These are phyloP conservation scores for Electrona antarctica DNA, from an alignment of 2,113 vertebrate species.

Conservation along the genomic window DNA sequence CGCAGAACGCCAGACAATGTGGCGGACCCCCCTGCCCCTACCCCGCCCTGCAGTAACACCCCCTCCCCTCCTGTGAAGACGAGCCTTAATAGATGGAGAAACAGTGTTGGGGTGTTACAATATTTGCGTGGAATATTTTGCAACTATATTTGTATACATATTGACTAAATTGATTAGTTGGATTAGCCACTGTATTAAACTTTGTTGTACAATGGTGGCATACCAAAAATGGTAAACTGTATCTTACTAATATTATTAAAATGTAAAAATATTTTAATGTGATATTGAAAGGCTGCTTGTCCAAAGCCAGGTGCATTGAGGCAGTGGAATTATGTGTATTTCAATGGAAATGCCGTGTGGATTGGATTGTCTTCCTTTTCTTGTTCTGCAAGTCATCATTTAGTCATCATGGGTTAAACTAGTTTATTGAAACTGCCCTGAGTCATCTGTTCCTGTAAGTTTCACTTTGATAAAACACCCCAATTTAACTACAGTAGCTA, in stretches of 20 bases:
- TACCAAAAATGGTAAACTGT: no score
- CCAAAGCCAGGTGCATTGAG: no score
- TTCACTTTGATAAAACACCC: conserved; percentile 1
- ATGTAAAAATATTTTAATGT: background rate
- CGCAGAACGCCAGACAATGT: conserved; percentile 65
- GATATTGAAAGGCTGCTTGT: background rate
- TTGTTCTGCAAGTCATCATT: conserved; percentile 40
- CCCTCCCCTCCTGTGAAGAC: conserved; percentile 34
- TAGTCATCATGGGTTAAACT: conserved; percentile 31
- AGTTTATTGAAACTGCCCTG: conserved; percentile 28
- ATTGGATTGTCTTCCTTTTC: background rate
- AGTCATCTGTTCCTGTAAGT: conserved; percentile 44
- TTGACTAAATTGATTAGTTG: background rate
- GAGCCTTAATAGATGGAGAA: conserved; percentile 59
- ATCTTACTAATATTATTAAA: no score
- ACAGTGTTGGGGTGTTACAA: conserved; percentile 59
- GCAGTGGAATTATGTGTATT: background rate
- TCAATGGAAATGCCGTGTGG: background rate
- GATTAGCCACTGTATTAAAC: no score
- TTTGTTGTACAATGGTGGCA: no score
- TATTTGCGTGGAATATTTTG: conserved; percentile 45
- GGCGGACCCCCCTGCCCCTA: conserved; percentile 6
- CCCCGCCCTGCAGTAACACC: conserved; percentile 4
- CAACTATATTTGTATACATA: background rate
- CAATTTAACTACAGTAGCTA: conserved; percentile 16